A percentile compares a stretch with the other conserved stretches of the same genome.
Conservation (phyloP, 30 jellyfish, hydroid and myxozoan genomes). For the Clytia hemisphaerica region DNA sequence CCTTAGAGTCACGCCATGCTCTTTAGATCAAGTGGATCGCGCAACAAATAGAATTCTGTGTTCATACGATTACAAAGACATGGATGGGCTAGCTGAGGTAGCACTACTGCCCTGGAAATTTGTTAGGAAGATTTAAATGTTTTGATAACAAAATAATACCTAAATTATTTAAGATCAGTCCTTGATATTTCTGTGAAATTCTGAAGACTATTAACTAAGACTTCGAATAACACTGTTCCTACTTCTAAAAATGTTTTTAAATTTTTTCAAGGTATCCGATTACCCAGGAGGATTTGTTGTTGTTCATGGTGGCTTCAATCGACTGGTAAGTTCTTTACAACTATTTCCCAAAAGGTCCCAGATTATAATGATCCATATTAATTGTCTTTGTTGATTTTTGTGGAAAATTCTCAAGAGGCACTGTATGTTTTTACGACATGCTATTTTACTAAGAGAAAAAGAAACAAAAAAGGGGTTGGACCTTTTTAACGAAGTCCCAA, state of each 20-base stretch:
- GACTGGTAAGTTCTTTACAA: slow-evolving; percentile 52
- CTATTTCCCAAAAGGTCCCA: neutral
- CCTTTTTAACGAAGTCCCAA: too few relatives aligned
- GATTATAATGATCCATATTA: neutral
- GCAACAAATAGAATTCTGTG: slow-evolving; percentile 55
- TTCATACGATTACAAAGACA: slow-evolving; percentile 84
- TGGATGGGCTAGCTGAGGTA: slow-evolving; percentile 88
- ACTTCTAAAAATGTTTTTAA: neutral
- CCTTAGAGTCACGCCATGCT: slow-evolving; percentile 88
- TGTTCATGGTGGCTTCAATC: slow-evolving; percentile 80
- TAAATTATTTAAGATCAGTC: too few relatives aligned
- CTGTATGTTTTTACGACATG: too few relatives aligned
- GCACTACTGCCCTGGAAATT: too few relatives aligned
- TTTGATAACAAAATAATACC: too few relatives aligned
- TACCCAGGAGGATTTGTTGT: slow-evolving; percentile 91
- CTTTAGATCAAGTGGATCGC: slow-evolving; percentile 71
- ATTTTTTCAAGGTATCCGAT: slow-evolving; percentile 57
- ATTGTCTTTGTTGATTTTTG: neutral
- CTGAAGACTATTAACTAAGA: too few relatives aligned
- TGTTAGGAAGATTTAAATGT: too few relatives aligned
- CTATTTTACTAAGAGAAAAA: too few relatives aligned
- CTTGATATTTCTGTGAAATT: too few relatives aligned
- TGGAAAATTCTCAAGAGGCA: neutral
- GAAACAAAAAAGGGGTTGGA: too few relatives aligned
- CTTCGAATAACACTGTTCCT: too few relatives aligned